Conservation (phyloP, 2,797 vertebrate genomes). For the Natrix natrix region DNA sequence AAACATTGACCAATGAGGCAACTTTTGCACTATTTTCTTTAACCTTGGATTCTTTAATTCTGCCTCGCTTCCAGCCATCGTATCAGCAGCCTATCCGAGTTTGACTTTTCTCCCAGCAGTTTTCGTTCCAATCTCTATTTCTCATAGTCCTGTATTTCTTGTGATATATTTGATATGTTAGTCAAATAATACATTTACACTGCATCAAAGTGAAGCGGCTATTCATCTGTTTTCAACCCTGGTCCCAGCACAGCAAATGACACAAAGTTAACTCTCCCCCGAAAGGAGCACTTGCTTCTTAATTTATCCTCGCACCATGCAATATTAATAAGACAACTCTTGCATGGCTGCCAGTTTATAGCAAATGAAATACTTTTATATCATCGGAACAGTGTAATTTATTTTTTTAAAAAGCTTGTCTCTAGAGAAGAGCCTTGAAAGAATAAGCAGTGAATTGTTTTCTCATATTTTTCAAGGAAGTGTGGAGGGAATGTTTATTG, state of each 20-base stretch:
- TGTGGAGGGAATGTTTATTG: conserved; percentile 36
- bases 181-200: not conserved
- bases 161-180: not conserved
- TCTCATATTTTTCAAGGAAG: conserved; percentile 21
- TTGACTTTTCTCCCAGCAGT: not conserved
- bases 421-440: conserved; percentile 34
- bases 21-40: not conserved
- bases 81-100: not conserved
- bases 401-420: fast-evolving
- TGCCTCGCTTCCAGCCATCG: not conserved
- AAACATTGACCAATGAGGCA: not conserved
- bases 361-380: conserved; percentile 38
- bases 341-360: not conserved
- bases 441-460: conserved; percentile 36
- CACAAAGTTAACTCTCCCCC: not conserved
- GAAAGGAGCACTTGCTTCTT: fast-evolving
- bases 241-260: fast-evolving
- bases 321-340: conserved; percentile 38
- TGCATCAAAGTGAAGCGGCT: not conserved
- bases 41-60: not conserved
- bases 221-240: fast-evolving
- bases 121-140: not conserved
- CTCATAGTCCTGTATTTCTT: not conserved
- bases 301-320: conserved; percentile 32
- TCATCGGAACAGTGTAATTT: conserved; percentile 45